A percentile compares a stretch with the other conserved stretches of the same genome.
These are phyloP conservation scores for Gallinago nigripennis DNA, from an alignment of 2,797 vertebrate species.

Conservation along the genomic window DNA sequence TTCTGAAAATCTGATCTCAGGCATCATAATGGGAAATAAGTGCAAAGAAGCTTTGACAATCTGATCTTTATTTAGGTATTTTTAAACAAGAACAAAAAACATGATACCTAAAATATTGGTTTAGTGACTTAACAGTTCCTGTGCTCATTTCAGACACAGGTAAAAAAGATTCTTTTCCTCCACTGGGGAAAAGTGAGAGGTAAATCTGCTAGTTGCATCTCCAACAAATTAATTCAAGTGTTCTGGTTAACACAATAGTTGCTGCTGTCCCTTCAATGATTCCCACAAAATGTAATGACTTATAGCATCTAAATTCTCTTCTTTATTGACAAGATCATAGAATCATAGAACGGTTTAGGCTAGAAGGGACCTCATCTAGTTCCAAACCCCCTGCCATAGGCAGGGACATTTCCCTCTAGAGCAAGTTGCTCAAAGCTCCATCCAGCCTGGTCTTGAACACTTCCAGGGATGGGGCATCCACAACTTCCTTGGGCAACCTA, in stretches of 20 bases:
- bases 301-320: not conserved
- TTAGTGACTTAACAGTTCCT: not conserved
- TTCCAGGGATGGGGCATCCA: no score
- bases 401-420: no score
- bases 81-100: not conserved
- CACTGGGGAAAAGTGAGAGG: not conserved
- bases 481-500: no score
- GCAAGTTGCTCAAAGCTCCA: no score
- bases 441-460: no score
- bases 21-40: not conserved
- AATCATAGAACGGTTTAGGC: no score
- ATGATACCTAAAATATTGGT: not conserved
- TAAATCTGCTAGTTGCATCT: not conserved
- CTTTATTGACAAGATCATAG: not conserved
- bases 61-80: not conserved
- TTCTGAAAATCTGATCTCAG: not conserved
- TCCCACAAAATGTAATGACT: not conserved
- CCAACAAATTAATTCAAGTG: not conserved
- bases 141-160: not conserved
- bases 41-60: not conserved
- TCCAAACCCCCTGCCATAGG: no score
- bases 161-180: not conserved
- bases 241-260: not conserved
- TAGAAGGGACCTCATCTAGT: no score
- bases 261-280: not conserved